Evolutionary conservation across 2,113 vertebrate species (phyloP).

Genomic region (Tapirus terrestris): DNA sequence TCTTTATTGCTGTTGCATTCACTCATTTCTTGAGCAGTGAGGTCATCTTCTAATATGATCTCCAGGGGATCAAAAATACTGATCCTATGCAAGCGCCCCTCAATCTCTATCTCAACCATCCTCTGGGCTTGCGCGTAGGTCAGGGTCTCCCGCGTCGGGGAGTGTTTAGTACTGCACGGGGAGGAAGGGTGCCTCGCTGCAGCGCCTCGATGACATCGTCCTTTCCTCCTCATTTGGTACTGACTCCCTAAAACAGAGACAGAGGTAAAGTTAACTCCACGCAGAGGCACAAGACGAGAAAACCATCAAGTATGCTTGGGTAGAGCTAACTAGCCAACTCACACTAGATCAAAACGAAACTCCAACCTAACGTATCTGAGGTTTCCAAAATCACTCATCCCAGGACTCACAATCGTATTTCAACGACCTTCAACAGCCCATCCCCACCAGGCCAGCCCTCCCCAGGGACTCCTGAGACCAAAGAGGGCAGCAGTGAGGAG

Average conservation of each 20-base stretch:
- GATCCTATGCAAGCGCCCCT: constrained; percentile 95
- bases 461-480: background rate
- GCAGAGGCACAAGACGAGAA: background rate
- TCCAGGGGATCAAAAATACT: constrained; percentile 96
- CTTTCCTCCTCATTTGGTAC: constrained; percentile 97
- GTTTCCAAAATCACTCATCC: background rate
- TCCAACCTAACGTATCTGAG: rapidly evolving
- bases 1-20: constrained; percentile 99
- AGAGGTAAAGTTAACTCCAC: background rate
- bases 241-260: constrained; percentile 84
- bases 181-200: constrained; percentile 93
- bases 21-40: constrained; percentile 95
- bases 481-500: rapidly evolving
- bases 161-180: constrained; percentile 94
- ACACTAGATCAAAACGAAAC: background rate
- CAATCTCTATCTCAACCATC: constrained; percentile 98
- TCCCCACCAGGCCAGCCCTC: background rate
- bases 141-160: constrained; percentile 95
- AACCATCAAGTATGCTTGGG: rapidly evolving
- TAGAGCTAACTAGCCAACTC: rapidly evolving
- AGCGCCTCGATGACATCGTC: constrained; percentile 92
- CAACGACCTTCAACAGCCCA: background rate
- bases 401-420: rapidly evolving
- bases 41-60: constrained; percentile 94
- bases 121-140: constrained; percentile 98